Evolutionary conservation across 64 coral and sea anemone species (phyloP).

Genomic region (Porites lutea): DNA sequence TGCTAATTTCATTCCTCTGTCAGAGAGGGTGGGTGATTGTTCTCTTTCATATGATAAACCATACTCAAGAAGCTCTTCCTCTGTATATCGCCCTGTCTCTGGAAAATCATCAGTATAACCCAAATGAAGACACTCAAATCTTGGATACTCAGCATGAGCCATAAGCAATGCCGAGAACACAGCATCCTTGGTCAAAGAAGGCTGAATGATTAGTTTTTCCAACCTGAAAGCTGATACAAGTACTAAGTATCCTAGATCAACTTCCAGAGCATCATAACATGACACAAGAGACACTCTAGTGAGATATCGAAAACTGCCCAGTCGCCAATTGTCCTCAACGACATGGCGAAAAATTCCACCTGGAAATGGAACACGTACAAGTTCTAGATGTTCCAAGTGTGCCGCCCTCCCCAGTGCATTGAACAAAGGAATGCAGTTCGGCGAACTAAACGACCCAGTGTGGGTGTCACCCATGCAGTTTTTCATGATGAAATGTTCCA

Average conservation of each 20-base stretch:
- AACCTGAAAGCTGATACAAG: slow-evolving; percentile 53
- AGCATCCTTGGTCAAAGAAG: slow-evolving; percentile 65
- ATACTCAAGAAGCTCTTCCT: slow-evolving; percentile 43
- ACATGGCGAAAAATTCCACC: slow-evolving; percentile 64
- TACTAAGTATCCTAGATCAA: slow-evolving; percentile 59
- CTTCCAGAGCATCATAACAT: slow-evolving; percentile 58
- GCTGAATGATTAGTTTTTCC: slow-evolving; percentile 54
- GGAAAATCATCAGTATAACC: slow-evolving; percentile 69
- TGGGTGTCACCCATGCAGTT: slow-evolving; percentile 64
- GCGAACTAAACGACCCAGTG: slow-evolving; percentile 59
- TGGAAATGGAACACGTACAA: slow-evolving; percentile 57
- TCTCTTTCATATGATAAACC: slow-evolving; percentile 55
- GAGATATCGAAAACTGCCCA: slow-evolving; percentile 47
- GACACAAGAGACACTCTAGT: slow-evolving; percentile 44
- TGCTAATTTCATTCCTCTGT: slow-evolving; percentile 61
- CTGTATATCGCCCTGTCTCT: slow-evolving; percentile 54
- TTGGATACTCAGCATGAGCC: slow-evolving; percentile 64
- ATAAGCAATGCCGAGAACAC: slow-evolving; percentile 53
- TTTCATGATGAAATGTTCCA: slow-evolving; percentile 66
- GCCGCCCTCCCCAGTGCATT: slow-evolving; percentile 45
- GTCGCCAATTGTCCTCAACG: slow-evolving; percentile 54
- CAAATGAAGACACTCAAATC: slow-evolving; percentile 64
- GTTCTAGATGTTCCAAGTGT: slow-evolving; percentile 54
- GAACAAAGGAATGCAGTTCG: slow-evolving; percentile 40
- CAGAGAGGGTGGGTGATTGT: slow-evolving; percentile 43